Conservation (phyloP, 2,888 invertebrate species). For the Tachina lurida region DNA sequence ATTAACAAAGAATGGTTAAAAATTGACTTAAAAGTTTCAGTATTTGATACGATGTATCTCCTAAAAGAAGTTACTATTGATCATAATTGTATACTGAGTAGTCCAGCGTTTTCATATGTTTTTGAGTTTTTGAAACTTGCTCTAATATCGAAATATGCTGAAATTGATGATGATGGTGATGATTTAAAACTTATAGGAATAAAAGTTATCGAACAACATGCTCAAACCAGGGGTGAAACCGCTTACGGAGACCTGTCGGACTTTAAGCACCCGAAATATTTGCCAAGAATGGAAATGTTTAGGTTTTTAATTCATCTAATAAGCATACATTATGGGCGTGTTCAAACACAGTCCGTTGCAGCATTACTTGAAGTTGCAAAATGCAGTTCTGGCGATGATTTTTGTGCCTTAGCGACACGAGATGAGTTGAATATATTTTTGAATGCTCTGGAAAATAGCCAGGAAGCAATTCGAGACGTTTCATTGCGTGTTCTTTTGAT, state of each 20-base stretch:
- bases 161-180: slow-evolving; percentile 84
- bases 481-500: slow-evolving; percentile 89
- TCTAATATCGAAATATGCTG: slow-evolving; percentile 83
- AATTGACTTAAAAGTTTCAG: slow-evolving; percentile 86
- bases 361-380: slow-evolving; percentile 92
- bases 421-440: slow-evolving; percentile 91
- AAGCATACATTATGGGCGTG: slow-evolving; percentile 87
- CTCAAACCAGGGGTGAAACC: slow-evolving; percentile 85
- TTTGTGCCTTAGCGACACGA: slow-evolving; percentile 86
- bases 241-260: slow-evolving; percentile 83
- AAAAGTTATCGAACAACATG: slow-evolving; percentile 89
- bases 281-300: slow-evolving; percentile 93
- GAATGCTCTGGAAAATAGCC: slow-evolving; percentile 89
- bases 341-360: slow-evolving; percentile 90
- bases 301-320: slow-evolving; percentile 90
- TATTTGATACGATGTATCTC: slow-evolving; percentile 85
- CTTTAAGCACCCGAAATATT: slow-evolving; percentile 88
- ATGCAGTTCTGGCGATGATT: slow-evolving; percentile 88
- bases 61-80: slow-evolving; percentile 84
- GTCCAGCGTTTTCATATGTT: slow-evolving; percentile 91
- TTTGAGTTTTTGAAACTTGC: slow-evolving; percentile 90
- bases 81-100: slow-evolving; percentile 79
- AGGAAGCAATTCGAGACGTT: slow-evolving; percentile 90
- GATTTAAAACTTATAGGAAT: slow-evolving; percentile 85
- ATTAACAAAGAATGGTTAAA: slow-evolving; percentile 90